Conservation (phyloP, 2,797 vertebrate genomes). For the Triplophysa bombifrons region DNA sequence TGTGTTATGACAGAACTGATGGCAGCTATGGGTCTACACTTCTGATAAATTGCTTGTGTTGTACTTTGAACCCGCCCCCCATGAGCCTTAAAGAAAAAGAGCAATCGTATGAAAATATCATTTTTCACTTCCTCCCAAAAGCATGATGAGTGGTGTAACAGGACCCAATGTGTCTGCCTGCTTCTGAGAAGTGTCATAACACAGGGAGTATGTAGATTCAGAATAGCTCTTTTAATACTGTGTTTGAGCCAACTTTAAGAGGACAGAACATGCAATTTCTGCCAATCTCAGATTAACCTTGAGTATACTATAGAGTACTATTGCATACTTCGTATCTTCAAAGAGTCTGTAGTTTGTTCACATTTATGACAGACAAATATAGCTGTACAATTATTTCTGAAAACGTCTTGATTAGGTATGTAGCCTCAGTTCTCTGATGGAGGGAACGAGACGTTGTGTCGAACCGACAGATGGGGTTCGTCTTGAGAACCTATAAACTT, state of each 20-base stretch:
- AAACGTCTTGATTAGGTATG: no score
- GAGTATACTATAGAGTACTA: no score
- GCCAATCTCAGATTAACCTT: no score
- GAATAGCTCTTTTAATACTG: conserved; percentile 12
- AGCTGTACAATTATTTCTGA: no score
- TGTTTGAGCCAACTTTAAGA: not conserved
- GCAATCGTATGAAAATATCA: conserved; percentile 54
- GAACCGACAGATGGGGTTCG: no score
- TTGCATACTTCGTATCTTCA: no score
- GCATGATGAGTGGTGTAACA: conserved; percentile 59
- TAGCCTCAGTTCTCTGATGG: no score
- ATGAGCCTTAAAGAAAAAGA: conserved; percentile 52
- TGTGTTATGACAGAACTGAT: conserved; percentile 66
- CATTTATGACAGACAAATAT: no score
- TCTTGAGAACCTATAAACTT: no score
- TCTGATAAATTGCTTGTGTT: conserved; percentile 67
- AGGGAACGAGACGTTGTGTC: no score
- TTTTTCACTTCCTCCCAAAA: conserved; percentile 62
- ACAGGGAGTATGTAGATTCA: conserved; percentile 17
- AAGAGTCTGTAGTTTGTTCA: no score
- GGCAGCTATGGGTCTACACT: conserved; percentile 59
- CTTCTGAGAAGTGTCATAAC: conserved; percentile 52
- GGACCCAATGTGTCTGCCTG: conserved; percentile 51
- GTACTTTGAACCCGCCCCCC: conserved; percentile 32
- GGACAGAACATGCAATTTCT: no score